Conservation (phyloP, 2,888 invertebrate species). For the Ochropleura plecta region DNA sequence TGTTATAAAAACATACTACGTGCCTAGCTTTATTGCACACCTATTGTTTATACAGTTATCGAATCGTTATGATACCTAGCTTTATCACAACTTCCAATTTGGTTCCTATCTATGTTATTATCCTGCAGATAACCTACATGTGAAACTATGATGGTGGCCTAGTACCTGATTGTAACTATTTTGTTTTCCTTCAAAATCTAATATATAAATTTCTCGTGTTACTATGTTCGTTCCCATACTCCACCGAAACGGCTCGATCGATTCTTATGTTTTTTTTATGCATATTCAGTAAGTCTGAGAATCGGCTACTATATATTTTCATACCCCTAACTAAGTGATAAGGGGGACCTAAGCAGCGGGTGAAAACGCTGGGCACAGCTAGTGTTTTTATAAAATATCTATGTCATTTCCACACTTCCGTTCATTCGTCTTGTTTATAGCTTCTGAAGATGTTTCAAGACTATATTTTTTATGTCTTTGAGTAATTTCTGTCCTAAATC, state of each 20-base stretch:
- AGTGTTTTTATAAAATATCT: conserved; percentile 8
- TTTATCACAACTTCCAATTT: conserved; percentile 35
- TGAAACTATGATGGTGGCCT: conserved; percentile 8
- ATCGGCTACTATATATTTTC: too few relatives aligned
- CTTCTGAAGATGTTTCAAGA: neutral
- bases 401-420: conserved; percentile 16
- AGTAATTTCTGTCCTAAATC: conserved; percentile 38
- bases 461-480: conserved; percentile 12
- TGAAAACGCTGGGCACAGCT: too few relatives aligned
- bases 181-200: conserved; percentile 22
- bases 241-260: too few relatives aligned
- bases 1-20: conserved; percentile 39
- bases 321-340: too few relatives aligned
- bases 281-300: too few relatives aligned
- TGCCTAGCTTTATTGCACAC: conserved; percentile 22
- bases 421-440: conserved; percentile 9
- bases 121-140: conserved; percentile 47
- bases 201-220: too few relatives aligned
- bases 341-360: too few relatives aligned
- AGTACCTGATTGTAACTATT: conserved; percentile 6
- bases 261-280: too few relatives aligned
- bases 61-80: conserved; percentile 2
- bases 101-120: conserved; percentile 35
- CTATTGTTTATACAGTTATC: conserved; percentile 24
- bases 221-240: too few relatives aligned